Percentiles rank a stretch among this genome's conserved stretches.
phyloP scores from a whole-genome alignment of 2,888 invertebrate genomes.

The Heliconius sara region DNA sequence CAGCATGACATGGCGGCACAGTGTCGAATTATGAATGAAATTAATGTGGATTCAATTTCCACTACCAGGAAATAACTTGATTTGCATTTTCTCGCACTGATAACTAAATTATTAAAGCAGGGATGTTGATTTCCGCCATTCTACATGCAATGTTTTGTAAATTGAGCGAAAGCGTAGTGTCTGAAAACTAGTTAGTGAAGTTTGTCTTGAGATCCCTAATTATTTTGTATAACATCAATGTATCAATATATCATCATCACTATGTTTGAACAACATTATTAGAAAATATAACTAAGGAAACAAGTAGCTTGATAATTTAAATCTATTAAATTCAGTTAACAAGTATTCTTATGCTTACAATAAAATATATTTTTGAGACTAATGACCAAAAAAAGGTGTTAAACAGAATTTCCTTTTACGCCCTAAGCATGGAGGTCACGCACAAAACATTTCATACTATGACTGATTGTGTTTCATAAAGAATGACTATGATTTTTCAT shows the following conservation, averaged over 20 bases:
- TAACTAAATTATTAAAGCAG: no score
- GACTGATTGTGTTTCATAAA: slow-evolving; percentile 36
- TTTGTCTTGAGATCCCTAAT: no score
- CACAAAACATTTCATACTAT: slow-evolving; percentile 33
- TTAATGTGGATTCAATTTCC: no score
- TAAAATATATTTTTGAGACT: slow-evolving; percentile 9
- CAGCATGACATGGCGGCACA: no score
- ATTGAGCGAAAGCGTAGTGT: no score
- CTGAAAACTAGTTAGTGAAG: no score
- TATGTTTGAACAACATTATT: neutral
- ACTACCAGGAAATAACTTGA: no score
- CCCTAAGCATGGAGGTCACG: slow-evolving; percentile 26
- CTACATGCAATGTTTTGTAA: no score
- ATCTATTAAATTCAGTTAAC: neutral
- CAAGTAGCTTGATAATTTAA: neutral
- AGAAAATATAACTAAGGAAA: neutral
- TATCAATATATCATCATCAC: neutral
- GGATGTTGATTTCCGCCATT: no score
- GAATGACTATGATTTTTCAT: slow-evolving; percentile 40
- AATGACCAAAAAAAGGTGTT: slow-evolving; percentile 5
- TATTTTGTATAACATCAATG: no score
- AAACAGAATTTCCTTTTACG: slow-evolving; percentile 2
- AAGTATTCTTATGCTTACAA: neutral
- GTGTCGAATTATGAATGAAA: no score
- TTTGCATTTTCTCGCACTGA: no score